Evolutionary conservation across 2,888 invertebrate genomes (phyloP).

Genomic region (Meteorus colon): DNA sequence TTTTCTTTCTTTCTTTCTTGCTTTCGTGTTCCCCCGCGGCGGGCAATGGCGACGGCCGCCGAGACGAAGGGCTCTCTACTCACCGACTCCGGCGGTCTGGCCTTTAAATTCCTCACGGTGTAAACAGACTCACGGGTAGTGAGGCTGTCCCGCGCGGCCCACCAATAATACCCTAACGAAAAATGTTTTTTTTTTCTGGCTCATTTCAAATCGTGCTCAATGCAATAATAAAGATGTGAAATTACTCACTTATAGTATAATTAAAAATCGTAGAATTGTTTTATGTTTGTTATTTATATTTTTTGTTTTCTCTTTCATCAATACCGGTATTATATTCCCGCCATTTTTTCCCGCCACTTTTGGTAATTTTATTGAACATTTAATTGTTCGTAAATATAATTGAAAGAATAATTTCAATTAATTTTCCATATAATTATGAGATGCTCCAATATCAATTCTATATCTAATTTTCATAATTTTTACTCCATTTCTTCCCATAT

Average conservation of each 20-base stretch:
- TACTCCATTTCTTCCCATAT: too few relatives aligned
- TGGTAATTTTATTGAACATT: too few relatives aligned
- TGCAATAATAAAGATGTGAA: neutral
- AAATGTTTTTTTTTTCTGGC: neutral
- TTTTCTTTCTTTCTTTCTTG: constrained; percentile 24
- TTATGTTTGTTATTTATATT: neutral
- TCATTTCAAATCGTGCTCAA: neutral
- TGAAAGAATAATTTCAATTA: too few relatives aligned
- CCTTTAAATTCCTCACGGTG: constrained; percentile 59
- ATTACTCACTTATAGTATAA: neutral
- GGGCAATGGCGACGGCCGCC: constrained; percentile 43
- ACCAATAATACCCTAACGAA: constrained; percentile 16
- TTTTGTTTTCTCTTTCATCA: too few relatives aligned
- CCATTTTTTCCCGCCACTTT: too few relatives aligned
- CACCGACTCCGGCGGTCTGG: constrained; percentile 47
- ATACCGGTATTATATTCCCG: too few relatives aligned
- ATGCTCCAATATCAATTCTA: too few relatives aligned
- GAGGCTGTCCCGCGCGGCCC: constrained; percentile 20
- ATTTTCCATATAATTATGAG: too few relatives aligned
- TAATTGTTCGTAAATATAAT: too few relatives aligned
- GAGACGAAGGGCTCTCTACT: constrained; percentile 32
- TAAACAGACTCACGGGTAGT: constrained; percentile 53
- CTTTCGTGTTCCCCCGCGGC: constrained; percentile 30
- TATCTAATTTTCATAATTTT: too few relatives aligned
- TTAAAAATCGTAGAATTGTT: neutral